Percentiles rank a stretch among this genome's conserved stretches.
phyloP scores from a whole-genome alignment of 2,797 vertebrate genomes.

The Distichodus sexfasciatus region DNA sequence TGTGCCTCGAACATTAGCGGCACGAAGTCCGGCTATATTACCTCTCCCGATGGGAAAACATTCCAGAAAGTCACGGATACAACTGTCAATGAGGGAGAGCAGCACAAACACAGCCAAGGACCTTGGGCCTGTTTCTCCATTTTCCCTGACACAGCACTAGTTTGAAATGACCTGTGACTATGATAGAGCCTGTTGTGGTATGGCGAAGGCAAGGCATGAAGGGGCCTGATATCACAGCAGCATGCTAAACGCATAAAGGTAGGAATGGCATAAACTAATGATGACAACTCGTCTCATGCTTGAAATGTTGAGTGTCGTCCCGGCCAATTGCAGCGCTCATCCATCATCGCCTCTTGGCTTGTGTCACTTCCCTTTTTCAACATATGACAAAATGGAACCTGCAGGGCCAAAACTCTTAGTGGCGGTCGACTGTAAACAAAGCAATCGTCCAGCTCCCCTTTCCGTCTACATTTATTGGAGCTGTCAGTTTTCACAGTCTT shows the following conservation, averaged over 20 bases:
- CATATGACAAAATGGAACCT: conserved; percentile 39
- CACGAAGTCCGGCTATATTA: conserved; percentile 22
- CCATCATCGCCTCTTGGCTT: conserved; percentile 41
- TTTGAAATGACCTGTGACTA: not conserved
- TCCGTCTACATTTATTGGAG: not conserved
- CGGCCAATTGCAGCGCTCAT: conserved; percentile 43
- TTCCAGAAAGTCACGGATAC: conserved; percentile 39
- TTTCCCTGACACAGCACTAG: conserved; percentile 61
- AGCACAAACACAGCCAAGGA: conserved; percentile 14
- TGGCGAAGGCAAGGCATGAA: conserved; percentile 25
- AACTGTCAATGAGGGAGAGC: conserved; percentile 35
- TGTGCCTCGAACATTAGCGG: conserved; percentile 13
- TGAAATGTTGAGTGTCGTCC: conserved; percentile 39
- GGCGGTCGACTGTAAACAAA: conserved; percentile 36
- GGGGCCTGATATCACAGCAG: not conserved
- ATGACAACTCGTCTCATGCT: conserved; percentile 21
- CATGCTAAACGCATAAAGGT: conserved; percentile 11
- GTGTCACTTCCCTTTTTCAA: conserved; percentile 37
- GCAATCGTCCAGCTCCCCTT: not conserved
- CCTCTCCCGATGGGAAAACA: conserved; percentile 11
- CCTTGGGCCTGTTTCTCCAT: conserved; percentile 53
- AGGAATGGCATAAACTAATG: not conserved
- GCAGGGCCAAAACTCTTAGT: conserved; percentile 37
- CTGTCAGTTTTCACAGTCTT: not conserved
- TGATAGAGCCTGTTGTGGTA: conserved; percentile 42